Evolutionary conservation across 2,888 invertebrate species (phyloP).

Genomic region (Boloria euphrosyne): DNA sequence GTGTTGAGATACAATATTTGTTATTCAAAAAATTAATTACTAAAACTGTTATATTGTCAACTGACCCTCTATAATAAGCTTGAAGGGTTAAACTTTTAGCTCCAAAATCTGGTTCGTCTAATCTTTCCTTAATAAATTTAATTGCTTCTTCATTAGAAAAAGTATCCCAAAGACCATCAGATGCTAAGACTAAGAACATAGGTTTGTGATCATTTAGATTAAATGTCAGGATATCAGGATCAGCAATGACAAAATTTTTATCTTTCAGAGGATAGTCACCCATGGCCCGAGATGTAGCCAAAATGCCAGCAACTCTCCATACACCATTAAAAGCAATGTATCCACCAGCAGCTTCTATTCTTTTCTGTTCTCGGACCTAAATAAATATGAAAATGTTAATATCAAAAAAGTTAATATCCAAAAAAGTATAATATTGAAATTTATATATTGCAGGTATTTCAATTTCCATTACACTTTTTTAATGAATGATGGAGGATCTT

Average conservation of each 20-base stretch:
- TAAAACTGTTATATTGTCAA: constrained; percentile 97
- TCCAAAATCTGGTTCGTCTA: constrained; percentile 93
- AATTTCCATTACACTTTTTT: background rate
- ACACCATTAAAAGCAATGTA: constrained; percentile 97
- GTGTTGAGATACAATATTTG: constrained; percentile 52
- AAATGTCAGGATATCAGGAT: constrained; percentile 96
- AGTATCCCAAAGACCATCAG: constrained; percentile 98
- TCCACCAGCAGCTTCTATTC: constrained; percentile 97
- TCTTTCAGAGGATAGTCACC: constrained; percentile 98
- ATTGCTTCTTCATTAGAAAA: constrained; percentile 97
- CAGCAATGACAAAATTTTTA: constrained; percentile 95
- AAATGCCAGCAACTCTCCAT: constrained; percentile 97
- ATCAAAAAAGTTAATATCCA: too few relatives aligned
- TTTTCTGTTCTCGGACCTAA: constrained; percentile 92
- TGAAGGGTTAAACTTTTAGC: constrained; percentile 95
- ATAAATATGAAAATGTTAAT: background rate
- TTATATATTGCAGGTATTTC: too few relatives aligned
- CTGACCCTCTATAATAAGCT: constrained; percentile 95
- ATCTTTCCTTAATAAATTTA: constrained; percentile 91
- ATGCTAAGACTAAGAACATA: constrained; percentile 94
- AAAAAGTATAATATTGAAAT: too few relatives aligned
- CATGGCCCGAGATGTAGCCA: constrained; percentile 96
- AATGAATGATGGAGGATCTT: too few relatives aligned
- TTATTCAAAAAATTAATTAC: constrained; percentile 90
- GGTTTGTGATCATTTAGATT: constrained; percentile 93